These are phyloP conservation scores for Zosterops pallidus DNA, from an alignment of 2,113 vertebrate genomes.

Conservation along the genomic window DNA sequence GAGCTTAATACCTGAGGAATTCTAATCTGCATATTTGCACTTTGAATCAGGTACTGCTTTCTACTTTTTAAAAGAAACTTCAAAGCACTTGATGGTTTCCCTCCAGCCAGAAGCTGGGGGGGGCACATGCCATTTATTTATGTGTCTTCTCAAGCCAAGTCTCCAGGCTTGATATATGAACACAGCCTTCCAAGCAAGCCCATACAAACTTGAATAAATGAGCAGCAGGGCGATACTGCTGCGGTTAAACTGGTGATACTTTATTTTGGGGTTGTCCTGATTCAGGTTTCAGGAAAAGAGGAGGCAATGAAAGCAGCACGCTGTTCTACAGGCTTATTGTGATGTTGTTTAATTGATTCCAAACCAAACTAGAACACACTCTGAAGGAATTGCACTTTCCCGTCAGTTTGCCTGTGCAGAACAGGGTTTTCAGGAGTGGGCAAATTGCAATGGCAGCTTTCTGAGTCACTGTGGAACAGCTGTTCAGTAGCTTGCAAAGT, in stretches of 20 bases:
- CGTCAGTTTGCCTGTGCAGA: background rate
- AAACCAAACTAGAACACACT: background rate
- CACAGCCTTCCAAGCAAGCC: background rate
- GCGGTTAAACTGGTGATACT: background rate
- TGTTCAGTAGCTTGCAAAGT: background rate
- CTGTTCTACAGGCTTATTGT: background rate
- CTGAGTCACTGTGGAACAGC: background rate
- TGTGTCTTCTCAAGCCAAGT: constrained; percentile 26
- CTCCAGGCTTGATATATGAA: background rate
- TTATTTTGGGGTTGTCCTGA: background rate
- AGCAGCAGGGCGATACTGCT: background rate
- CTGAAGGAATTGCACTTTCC: background rate
- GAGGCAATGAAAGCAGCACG: background rate
- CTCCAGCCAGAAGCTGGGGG: background rate
- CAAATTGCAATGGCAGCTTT: background rate
- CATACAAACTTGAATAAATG: background rate
- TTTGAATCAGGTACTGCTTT: constrained; percentile 43
- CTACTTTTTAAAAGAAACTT: constrained; percentile 20
- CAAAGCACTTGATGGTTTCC: constrained; percentile 16
- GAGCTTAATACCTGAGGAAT: constrained; percentile 58
- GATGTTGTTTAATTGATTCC: background rate
- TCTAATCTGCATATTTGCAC: constrained; percentile 58
- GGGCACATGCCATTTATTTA: background rate
- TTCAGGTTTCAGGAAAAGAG: background rate
- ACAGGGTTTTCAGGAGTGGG: background rate